Evolutionary conservation across 2,888 invertebrate species (phyloP), one percentile per base, ranked within the genome.

Genomic region (Dascillus cervinus): DNA sequence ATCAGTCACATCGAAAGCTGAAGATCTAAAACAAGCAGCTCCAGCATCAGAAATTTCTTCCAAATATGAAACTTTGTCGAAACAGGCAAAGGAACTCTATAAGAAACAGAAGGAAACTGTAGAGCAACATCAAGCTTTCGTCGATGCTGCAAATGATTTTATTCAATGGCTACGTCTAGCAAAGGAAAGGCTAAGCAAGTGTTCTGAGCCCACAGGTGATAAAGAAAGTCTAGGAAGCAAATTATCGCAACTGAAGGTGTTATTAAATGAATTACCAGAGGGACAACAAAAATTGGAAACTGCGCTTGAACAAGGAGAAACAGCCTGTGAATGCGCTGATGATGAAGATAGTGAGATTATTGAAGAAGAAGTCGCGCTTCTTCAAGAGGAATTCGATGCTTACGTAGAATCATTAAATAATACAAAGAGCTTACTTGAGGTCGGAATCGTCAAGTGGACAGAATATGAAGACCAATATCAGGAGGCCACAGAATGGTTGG

Each of bases 381-480:
- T 91, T 52, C 91, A 91, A 66, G 90, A 90, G 55, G 91, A 92
- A 60, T 91, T 84, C 58, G 91, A 91, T 62, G 82, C 77, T 39
- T 68, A 62, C 57, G 80, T 82, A 22, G 89, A 89, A 49, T 79
- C 81, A 37, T 64, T 91, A 3, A 81, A 78, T 50, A 82, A 77
- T 50, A 84, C 86, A 2, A 90, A 89, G 66, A 75, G 77, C 43
- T 67, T 85, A 21, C 70, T 92, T 26, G 91, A 92, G 66, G 77
- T 82, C 41, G 91, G 89, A 50, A 86, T 91, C 55, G 89, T 89
- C 0, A 88, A 89, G 60, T 91, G 91, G 91, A 88, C 87, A 1
- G 91, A 91, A 62, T 92, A 91, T 58, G 90, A 91, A 66, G 89
- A 90, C 62, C 87, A 89, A 54, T 88, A 87, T 61, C 81, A 82